Percentiles rank a stretch among this genome's conserved stretches.
These are phyloP conservation scores for Donacobius atricapilla DNA, from an alignment of 2,113 vertebrate species.

Conservation along the genomic window DNA sequence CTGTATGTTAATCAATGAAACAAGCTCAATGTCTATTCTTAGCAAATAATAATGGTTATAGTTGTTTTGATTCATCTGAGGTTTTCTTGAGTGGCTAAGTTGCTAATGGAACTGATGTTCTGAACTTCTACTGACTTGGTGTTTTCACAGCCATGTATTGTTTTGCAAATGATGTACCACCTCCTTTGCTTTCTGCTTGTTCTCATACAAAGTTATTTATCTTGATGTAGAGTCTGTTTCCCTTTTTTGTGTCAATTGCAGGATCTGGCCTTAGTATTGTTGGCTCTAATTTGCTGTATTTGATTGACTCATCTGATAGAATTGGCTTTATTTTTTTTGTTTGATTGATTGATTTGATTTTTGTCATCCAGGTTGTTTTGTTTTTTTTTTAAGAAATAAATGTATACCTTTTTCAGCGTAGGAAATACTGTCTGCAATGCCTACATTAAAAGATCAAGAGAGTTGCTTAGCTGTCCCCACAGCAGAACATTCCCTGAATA, in stretches of 20 bases:
- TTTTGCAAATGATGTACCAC: not conserved
- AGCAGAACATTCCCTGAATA: not conserved
- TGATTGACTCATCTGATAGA: not conserved
- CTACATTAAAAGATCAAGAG: not conserved
- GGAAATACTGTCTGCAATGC: not conserved
- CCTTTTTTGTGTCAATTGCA: not conserved
- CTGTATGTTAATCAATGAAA: constrained; percentile 1
- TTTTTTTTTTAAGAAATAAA: not conserved
- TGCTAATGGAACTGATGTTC: constrained; percentile 47
- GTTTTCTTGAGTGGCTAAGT: constrained; percentile 31
- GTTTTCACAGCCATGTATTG: constrained; percentile 16
- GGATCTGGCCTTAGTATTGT: not conserved
- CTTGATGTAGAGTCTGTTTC: not conserved
- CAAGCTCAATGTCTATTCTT: constrained; percentile 46
- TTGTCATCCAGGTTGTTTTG: not conserved
- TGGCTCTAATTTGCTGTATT: not conserved
- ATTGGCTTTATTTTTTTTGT: not conserved
- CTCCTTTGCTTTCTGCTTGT: not conserved
- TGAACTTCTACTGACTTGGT: not conserved
- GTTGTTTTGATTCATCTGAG: constrained; percentile 46
- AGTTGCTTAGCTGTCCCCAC: not conserved
- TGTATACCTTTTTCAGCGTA: not conserved
- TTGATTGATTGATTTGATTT: not conserved
- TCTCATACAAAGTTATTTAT: not conserved
- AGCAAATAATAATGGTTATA: constrained; percentile 11